Percentiles rank a stretch among this genome's conserved stretches.
These are phyloP conservation scores for Callopanchax toddi DNA, from an alignment of 2,113 vertebrate genomes.

Conservation along the genomic window DNA sequence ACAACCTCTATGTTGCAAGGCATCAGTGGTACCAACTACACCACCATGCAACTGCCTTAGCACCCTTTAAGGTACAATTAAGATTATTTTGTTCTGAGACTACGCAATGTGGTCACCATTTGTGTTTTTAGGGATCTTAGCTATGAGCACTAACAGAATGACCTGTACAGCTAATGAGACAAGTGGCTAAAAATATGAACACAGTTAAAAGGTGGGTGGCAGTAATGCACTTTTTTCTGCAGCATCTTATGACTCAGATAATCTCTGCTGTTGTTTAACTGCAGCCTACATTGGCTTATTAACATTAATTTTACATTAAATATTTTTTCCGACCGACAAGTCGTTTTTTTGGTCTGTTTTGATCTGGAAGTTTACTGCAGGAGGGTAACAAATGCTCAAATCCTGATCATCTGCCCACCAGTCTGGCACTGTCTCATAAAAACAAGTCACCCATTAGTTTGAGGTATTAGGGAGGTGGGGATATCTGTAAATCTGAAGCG, in stretches of 20 bases:
- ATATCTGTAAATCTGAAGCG: too few species aligned
- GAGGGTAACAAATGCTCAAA: slow-evolving; percentile 44
- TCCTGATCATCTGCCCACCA: slow-evolving; percentile 49
- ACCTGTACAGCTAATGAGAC: not conserved
- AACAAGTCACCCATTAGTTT: slow-evolving; percentile 50
- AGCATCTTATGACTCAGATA: slow-evolving; percentile 19
- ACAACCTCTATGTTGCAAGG: too few species aligned
- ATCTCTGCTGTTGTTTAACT: slow-evolving; percentile 20
- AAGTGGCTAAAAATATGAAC: not conserved
- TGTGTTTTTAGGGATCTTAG: slow-evolving; percentile 17
- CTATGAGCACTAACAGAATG: not conserved
- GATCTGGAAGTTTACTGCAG: slow-evolving; percentile 19
- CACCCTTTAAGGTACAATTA: too few species aligned
- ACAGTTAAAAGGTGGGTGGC: slow-evolving; percentile 33
- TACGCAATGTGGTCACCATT: slow-evolving; percentile 14
- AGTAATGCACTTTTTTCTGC: slow-evolving; percentile 15
- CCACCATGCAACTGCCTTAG: too few species aligned
- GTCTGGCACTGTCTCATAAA: slow-evolving; percentile 44
- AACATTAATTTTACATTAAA: slow-evolving; percentile 39
- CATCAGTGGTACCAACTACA: too few species aligned
- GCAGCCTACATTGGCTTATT: slow-evolving; percentile 16
- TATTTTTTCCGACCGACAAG: slow-evolving; percentile 33
- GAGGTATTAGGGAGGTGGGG: slow-evolving; percentile 40
- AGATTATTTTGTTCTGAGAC: too few species aligned
- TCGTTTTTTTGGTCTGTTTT: slow-evolving; percentile 12